These are phyloP conservation scores for Ostrea edulis DNA, from an alignment of 1,140 invertebrate species.

Conservation along the genomic window DNA sequence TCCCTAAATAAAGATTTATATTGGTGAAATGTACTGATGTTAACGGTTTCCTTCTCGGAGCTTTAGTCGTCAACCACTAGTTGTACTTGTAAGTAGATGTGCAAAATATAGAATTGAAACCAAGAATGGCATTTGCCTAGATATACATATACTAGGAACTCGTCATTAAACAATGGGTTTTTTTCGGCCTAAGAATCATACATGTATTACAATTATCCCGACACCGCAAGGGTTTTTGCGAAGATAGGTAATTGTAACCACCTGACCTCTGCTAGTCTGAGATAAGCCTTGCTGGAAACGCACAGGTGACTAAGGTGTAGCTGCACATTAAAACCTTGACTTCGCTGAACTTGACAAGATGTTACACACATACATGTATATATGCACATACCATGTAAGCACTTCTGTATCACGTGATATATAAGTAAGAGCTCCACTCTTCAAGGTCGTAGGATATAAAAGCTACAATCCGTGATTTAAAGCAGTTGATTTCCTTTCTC, in stretches of 20 bases:
- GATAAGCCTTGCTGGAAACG: constrained; percentile 4
- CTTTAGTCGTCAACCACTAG: too few relatives aligned
- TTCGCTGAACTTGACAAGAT: neutral
- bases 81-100: too few relatives aligned
- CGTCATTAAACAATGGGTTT: too few relatives aligned
- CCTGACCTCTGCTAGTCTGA: neutral
- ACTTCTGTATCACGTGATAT: neutral
- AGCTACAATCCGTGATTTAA: neutral
- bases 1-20: too few relatives aligned
- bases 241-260: neutral
- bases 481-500: too few relatives aligned
- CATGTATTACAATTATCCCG: too few relatives aligned
- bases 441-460: neutral
- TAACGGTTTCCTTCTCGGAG: too few relatives aligned
- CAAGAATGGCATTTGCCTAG: too few relatives aligned
- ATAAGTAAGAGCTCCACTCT: neutral
- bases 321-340: neutral
- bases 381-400: neutral
- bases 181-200: too few relatives aligned
- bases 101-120: too few relatives aligned
- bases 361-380: neutral
- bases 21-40: too few relatives aligned
- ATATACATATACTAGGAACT: too few relatives aligned
- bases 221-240: neutral
- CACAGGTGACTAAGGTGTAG: neutral